Evolutionary conservation across 2,888 invertebrate species (phyloP).

Genomic region (Himalopsyche anomala): DNA sequence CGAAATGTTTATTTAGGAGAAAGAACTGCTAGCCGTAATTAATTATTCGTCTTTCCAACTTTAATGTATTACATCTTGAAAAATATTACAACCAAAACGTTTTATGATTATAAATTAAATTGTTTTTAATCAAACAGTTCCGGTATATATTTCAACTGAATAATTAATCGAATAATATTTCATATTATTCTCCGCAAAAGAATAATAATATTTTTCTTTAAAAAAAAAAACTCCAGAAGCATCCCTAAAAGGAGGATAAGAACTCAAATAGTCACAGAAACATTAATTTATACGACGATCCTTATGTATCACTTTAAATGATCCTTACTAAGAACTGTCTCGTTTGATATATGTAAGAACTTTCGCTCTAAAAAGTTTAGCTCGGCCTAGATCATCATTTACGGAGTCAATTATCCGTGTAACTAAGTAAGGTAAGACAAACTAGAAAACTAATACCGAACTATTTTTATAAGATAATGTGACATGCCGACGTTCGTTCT

Average conservation of each 20-base stretch:
- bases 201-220: not conserved
- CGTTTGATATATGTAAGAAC: conserved; percentile 19
- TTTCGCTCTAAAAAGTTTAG: conserved; percentile 25
- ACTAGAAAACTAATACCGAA: not conserved
- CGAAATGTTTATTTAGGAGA: too few species aligned
- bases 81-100: too few species aligned
- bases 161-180: not conserved
- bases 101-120: not conserved
- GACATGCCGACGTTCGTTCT: not conserved
- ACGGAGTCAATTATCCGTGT: conserved; percentile 26
- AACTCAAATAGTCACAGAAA: conserved; percentile 26
- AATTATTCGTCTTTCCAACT: too few species aligned
- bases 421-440: conserved; percentile 22
- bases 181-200: not conserved
- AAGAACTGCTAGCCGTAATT: too few species aligned
- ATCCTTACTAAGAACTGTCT: conserved; percentile 1
- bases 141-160: not conserved
- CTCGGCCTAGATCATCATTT: conserved; percentile 8
- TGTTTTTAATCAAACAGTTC: not conserved
- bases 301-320: conserved; percentile 34
- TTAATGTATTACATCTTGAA: too few species aligned
- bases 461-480: conserved; percentile 5
- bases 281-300: conserved; percentile 8
- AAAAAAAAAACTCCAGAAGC: not conserved
- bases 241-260: not conserved